Evolutionary conservation across 1,140 invertebrate genomes (phyloP).

Genomic region (Coptotermes formosanus): DNA sequence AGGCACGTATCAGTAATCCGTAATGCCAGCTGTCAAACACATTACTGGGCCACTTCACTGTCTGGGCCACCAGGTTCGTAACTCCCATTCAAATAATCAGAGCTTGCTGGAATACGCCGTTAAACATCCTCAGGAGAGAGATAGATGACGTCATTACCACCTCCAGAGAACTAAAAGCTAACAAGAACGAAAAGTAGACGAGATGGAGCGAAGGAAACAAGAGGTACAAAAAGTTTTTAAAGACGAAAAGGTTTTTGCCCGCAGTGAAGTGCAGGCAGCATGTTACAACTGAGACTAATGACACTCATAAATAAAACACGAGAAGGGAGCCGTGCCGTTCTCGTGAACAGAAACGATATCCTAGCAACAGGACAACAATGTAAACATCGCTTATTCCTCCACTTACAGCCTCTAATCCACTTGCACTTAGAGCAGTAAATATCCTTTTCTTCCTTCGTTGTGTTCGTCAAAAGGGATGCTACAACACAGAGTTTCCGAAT

Average conservation of each 20-base stretch:
- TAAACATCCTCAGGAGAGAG: neutral
- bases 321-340: neutral
- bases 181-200: neutral
- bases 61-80: too few relatives aligned
- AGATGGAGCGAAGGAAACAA: neutral
- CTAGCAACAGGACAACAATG: too few relatives aligned
- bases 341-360: neutral
- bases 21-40: too few relatives aligned
- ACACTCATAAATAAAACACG: constrained; percentile 11
- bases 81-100: too few relatives aligned
- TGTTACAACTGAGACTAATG: constrained; percentile 12
- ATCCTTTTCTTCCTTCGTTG: too few relatives aligned
- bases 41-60: too few relatives aligned
- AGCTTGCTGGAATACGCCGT: neutral
- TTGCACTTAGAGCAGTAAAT: too few relatives aligned
- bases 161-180: neutral
- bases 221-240: neutral
- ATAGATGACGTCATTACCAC: constrained; percentile 2
- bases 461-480: too few relatives aligned
- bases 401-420: too few relatives aligned
- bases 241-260: constrained; percentile 11
- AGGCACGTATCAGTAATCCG: too few relatives aligned
- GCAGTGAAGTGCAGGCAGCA: neutral
- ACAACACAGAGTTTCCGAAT: too few relatives aligned
- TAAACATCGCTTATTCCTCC: too few relatives aligned